phyloP scores from a whole-genome alignment of 2,797 vertebrate genomes.

The Chelonia mydas region DNA sequence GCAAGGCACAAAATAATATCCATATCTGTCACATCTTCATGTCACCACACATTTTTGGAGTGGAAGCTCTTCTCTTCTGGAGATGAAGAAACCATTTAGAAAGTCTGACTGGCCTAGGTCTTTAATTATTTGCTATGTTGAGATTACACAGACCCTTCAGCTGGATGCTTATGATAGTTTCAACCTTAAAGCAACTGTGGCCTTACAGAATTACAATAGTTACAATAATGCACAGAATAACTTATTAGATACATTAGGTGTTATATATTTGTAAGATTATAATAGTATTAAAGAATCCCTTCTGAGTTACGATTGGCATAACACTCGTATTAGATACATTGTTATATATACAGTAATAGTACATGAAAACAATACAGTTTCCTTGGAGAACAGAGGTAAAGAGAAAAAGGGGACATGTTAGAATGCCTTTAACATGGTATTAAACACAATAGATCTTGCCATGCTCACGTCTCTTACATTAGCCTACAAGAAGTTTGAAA shows the following conservation, averaged over 20 bases:
- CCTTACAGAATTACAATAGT: not conserved
- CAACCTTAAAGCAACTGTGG: not conserved
- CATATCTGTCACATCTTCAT: not conserved
- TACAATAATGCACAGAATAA: not conserved
- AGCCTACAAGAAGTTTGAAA: not conserved
- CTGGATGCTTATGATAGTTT: not conserved
- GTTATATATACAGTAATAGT: not conserved
- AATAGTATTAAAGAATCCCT: not conserved
- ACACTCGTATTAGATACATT: not conserved
- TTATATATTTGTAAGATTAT: not conserved
- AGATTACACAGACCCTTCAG: not conserved
- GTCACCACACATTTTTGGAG: rapidly evolving
- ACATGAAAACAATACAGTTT: not conserved
- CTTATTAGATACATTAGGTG: not conserved
- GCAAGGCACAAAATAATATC: not conserved
- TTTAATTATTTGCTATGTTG: not conserved
- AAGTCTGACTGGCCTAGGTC: not conserved
- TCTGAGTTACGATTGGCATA: not conserved
- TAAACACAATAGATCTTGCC: not conserved
- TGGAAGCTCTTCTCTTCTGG: rapidly evolving
- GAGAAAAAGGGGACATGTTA: not conserved
- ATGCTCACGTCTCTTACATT: not conserved
- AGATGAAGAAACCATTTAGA: not conserved
- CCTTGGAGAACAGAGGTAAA: not conserved
- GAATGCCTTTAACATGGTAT: not conserved